A percentile compares a stretch with the other conserved stretches of the same genome.
Conservation (phyloP, 2,797 vertebrate genomes). For the Falco cherrug region DNA sequence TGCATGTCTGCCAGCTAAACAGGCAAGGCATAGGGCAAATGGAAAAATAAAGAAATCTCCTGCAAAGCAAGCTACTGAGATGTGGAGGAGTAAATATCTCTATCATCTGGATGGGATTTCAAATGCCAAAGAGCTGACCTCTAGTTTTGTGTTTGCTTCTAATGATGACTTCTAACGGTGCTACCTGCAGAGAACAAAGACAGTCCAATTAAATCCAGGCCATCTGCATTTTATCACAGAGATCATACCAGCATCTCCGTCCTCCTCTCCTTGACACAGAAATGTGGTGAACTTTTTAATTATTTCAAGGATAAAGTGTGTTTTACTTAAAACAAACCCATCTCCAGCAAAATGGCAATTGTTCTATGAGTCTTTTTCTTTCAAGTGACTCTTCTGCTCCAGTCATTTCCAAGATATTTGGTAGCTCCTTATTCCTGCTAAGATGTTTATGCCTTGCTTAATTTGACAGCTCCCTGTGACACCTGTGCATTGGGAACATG, state of each 20-base stretch:
- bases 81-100: conserved; percentile 31
- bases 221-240: not conserved
- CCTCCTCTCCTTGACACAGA: not conserved
- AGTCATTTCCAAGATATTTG: not conserved
- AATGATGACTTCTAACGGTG: conserved; percentile 11
- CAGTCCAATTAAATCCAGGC: conserved; percentile 29
- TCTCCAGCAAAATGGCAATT: not conserved
- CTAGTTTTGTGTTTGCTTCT: conserved; percentile 22
- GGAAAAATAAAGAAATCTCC: conserved; percentile 48
- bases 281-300: not conserved
- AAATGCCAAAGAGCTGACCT: conserved; percentile 32
- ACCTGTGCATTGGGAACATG: not conserved
- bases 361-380: not conserved
- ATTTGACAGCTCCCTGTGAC: conserved; percentile 32
- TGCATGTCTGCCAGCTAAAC: not conserved
- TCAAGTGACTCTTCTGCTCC: not conserved
- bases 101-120: conserved; percentile 59
- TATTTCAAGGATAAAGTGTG: not conserved
- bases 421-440: not conserved
- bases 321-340: not conserved
- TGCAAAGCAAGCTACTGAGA: conserved; percentile 50
- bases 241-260: not conserved
- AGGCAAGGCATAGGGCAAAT: not conserved
- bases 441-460: conserved; percentile 6
- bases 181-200: conserved; percentile 48